Base-by-base conservation (phyloP, 2,113 vertebrate genomes). In the Deroptyus accipitrinus region DNA sequence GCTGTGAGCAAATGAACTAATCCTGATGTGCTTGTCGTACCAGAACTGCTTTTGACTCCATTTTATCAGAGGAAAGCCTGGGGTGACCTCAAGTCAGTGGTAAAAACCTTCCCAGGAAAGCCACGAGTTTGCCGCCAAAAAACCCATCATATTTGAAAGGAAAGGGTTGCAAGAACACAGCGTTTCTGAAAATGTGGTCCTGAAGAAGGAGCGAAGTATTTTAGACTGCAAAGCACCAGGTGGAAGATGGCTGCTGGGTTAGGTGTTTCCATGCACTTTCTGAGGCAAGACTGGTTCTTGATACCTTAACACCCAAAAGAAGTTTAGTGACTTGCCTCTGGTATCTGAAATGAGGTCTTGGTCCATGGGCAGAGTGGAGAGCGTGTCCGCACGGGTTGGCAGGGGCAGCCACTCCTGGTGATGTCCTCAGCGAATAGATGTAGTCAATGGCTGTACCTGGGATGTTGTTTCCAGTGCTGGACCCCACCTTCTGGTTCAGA, bases 1-100 rank as follows among this genome's bases (percentile, higher is more conserved):
- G 48, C 55, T 68, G 22, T 1, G 7, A 35, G 24, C 46, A 91
- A 88, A n/a, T 15, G 30, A 11, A 17, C 17, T 48, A 48, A 80
- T 37, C 18, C n/a, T 62, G 33, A 14, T 1, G 1, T n/a, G 7
- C 44, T 75, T 0, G 0, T 23, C 8, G 5, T 64, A 8, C 15
- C 24, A 17, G 57, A 23, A 10, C 57, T 59, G 33, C 13, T 59
- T 59, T n/a, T 59, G 13, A 23, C 33, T 9, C 13, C 33, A 9
- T 59, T 59, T 59, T 10, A 14, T 89, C 3, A 0, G 57, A 63
- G 27, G 16, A 72, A n/a, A 76, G 24, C 42, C 13, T 83, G 33
- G 4, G 11, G 6, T 76, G 52, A 76, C 13, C 39, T 80, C 39
- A 27, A 22, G 6, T 23, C 10, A 19, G n/a, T 44, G 31, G 12